phyloP scores from a whole-genome alignment of 2,888 invertebrate species.

The Baronia brevicornis region DNA sequence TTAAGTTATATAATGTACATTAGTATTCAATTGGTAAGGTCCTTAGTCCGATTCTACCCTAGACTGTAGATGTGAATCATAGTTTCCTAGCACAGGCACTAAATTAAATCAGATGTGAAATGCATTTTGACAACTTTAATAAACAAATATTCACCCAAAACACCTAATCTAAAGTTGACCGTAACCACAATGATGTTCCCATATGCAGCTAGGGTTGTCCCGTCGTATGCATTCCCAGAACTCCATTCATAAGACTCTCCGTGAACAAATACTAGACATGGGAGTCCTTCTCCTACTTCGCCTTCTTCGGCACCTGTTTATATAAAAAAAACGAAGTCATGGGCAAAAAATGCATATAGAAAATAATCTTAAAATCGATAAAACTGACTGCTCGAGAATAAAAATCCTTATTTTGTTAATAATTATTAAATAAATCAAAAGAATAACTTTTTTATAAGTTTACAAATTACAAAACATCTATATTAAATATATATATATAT shows the following conservation, averaged over 20 bases:
- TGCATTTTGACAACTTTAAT: neutral
- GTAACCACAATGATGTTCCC: constrained; percentile 93
- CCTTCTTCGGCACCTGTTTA: constrained; percentile 45
- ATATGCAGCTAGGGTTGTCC: constrained; percentile 93
- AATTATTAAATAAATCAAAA: no score
- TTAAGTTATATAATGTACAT: no score
- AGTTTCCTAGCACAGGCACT: no score
- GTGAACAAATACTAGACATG: constrained; percentile 92
- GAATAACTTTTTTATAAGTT: no score
- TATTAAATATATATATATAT: no score
- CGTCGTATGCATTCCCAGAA: constrained; percentile 97
- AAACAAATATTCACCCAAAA: constrained; percentile 80
- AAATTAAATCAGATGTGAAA: neutral
- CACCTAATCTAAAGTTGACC: constrained; percentile 92
- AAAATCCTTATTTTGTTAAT: neutral
- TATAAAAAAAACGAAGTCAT: constrained; percentile 14
- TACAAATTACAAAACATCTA: no score
- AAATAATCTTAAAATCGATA: no score
- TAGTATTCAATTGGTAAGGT: no score
- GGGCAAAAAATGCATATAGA: constrained; percentile 6
- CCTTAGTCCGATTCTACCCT: no score
- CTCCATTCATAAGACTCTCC: constrained; percentile 98
- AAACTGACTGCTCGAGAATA: constrained; percentile 1
- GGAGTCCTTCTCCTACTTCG: constrained; percentile 75
- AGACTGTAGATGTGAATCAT: no score